These are phyloP conservation scores for Ameiurus melas DNA, from an alignment of 2,113 vertebrate genomes.

Conservation along the genomic window DNA sequence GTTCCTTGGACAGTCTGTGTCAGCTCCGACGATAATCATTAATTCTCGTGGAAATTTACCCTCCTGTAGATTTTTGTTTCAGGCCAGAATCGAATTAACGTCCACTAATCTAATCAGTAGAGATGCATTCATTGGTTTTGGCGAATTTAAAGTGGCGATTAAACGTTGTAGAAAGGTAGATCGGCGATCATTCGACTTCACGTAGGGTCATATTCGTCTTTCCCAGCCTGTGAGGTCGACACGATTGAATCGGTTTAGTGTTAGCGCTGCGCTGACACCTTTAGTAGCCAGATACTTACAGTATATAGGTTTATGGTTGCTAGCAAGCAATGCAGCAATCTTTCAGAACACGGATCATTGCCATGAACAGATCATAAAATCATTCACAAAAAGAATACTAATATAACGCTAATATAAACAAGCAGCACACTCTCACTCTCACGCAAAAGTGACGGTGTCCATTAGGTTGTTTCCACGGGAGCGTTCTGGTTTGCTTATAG, in stretches of 20 bases:
- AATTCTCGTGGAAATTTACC: neutral
- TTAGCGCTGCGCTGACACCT: neutral
- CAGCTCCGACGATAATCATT: no score
- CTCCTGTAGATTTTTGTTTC: neutral
- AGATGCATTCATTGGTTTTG: neutral
- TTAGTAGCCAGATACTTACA: neutral
- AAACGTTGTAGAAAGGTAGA: neutral
- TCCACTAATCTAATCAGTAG: neutral
- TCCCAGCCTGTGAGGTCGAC: neutral
- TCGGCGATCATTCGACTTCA: neutral
- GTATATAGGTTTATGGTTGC: neutral
- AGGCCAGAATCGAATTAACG: neutral
- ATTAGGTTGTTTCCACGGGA: neutral
- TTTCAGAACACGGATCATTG: neutral
- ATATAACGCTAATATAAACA: no score
- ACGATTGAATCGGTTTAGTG: neutral
- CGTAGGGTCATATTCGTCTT: neutral
- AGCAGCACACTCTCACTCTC: neutral
- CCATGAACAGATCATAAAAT: neutral
- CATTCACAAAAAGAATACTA: neutral
- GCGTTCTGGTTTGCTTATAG: neutral
- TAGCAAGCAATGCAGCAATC: neutral
- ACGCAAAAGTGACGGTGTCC: neutral
- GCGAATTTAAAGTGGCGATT: neutral
- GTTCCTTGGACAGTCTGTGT: neutral